Evolutionary conservation across 2,113 vertebrate species (phyloP).

Genomic region (Rhinichthys klamathensis): DNA sequence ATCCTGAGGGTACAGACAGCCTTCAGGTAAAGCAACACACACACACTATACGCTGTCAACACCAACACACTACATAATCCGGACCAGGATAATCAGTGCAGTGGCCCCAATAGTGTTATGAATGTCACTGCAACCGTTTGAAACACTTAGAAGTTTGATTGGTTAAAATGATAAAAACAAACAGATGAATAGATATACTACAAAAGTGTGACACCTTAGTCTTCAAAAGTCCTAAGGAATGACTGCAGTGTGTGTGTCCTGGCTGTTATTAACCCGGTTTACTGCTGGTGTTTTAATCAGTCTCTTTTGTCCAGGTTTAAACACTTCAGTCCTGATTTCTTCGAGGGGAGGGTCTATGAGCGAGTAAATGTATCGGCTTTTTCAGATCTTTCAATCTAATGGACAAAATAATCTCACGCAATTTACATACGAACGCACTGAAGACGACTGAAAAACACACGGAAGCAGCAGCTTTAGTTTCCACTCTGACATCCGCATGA

Average conservation of each 20-base stretch:
- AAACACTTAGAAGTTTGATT: background rate
- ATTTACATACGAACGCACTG: too few species aligned
- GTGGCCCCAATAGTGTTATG: background rate
- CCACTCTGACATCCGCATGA: too few species aligned
- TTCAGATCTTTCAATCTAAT: too few species aligned
- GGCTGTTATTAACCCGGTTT: background rate
- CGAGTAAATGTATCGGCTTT: too few species aligned
- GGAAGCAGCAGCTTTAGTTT: too few species aligned
- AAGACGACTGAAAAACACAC: too few species aligned
- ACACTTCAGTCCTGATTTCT: too few species aligned
- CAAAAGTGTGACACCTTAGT: background rate
- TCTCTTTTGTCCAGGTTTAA: too few species aligned
- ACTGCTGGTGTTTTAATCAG: too few species aligned
- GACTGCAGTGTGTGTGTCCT: background rate
- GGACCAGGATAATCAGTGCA: conserved; percentile 10
- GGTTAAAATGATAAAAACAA: background rate
- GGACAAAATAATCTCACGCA: too few species aligned
- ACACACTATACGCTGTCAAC: background rate
- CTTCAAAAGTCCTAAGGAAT: background rate
- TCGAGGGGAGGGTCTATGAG: too few species aligned
- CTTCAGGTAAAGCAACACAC: conserved; percentile 19
- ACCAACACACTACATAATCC: background rate
- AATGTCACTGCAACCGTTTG: background rate
- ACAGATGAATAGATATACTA: too few species aligned
- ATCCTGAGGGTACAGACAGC: conserved; percentile 8